Conservation (phyloP, 2,888 invertebrate genomes). For the Tenthredo amoena region DNA sequence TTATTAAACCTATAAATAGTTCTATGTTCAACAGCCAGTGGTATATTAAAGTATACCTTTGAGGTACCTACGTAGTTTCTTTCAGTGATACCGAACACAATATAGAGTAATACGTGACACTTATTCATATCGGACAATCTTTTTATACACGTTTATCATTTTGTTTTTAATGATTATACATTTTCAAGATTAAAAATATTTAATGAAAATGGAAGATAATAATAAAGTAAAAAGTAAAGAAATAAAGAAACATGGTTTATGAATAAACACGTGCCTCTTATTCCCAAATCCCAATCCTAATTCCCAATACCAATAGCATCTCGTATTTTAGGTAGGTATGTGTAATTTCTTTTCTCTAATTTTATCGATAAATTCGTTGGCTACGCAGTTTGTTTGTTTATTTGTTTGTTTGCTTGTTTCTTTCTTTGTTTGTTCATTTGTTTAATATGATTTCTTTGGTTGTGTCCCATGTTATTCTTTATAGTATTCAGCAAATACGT, state of each 20-base stretch:
- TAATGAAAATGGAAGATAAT: background rate
- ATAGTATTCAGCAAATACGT: conserved; percentile 76
- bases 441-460: conserved; percentile 54
- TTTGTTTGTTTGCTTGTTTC: background rate
- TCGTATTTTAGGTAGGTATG: background rate
- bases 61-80: conserved; percentile 78
- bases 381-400: background rate
- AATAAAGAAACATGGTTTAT: conserved; percentile 36
- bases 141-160: conserved; percentile 25
- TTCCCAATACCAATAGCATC: background rate
- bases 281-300: background rate
- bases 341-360: background rate
- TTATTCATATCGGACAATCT: conserved; percentile 57
- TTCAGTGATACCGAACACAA: conserved; percentile 75
- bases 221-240: conserved; percentile 43
- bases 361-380: conserved; percentile 24
- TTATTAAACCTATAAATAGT: conserved; percentile 77
- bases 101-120: conserved; percentile 57
- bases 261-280: conserved; percentile 9
- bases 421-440: background rate
- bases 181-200: background rate
- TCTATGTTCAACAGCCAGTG: conserved; percentile 78
- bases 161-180: background rate
- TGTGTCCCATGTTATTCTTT: conserved; percentile 67
- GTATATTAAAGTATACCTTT: conserved; percentile 78